Conservation (phyloP, 1,140 invertebrate species). For the Lerema accius region DNA sequence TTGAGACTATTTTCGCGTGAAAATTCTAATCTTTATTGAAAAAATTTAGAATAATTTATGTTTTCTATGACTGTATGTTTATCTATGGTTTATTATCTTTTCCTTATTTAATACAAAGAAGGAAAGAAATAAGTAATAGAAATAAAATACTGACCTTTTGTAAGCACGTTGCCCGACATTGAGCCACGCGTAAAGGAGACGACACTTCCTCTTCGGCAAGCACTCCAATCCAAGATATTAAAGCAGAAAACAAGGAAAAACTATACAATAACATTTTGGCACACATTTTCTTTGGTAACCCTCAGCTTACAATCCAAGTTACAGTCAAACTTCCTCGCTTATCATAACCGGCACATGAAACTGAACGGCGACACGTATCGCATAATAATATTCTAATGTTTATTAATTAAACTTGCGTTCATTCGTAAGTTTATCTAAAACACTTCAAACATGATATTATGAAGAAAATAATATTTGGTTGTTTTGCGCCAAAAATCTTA, state of each 20-base stretch:
- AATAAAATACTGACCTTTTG: slow-evolving; percentile 82
- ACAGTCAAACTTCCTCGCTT: slow-evolving; percentile 57
- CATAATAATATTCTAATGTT: slow-evolving; percentile 54
- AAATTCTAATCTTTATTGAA: no score
- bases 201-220: slow-evolving; percentile 84
- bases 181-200: slow-evolving; percentile 86
- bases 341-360: slow-evolving; percentile 75
- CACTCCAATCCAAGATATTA: slow-evolving; percentile 77
- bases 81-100: no score
- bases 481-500: slow-evolving; percentile 34
- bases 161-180: slow-evolving; percentile 86
- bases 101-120: no score
- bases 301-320: slow-evolving; percentile 51
- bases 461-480: slow-evolving; percentile 33
- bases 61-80: no score
- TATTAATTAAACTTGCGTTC: slow-evolving; percentile 26
- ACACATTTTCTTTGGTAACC: slow-evolving; percentile 81
- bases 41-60: no score
- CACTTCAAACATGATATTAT: slow-evolving; percentile 46
- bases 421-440: slow-evolving; percentile 26
- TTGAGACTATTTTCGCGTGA: not conserved
- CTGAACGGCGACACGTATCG: slow-evolving; percentile 43
- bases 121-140: slow-evolving; percentile 36
- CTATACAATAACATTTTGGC: slow-evolving; percentile 80
- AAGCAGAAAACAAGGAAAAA: slow-evolving; percentile 73